These are phyloP conservation scores for Drosophila burlai DNA, from an alignment of 1,140 invertebrate genomes.

Conservation along the genomic window DNA sequence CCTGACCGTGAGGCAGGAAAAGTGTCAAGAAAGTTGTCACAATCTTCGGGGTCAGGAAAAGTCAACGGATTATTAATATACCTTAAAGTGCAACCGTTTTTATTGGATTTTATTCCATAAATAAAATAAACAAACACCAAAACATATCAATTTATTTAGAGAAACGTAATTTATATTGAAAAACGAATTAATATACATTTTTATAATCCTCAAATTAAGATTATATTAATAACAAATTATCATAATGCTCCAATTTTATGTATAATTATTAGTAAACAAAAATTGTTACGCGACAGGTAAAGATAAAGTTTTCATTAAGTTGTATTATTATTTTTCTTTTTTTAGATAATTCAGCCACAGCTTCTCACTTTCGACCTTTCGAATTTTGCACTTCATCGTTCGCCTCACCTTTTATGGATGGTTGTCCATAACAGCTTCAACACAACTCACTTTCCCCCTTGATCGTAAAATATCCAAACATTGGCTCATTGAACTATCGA, in stretches of 20 bases:
- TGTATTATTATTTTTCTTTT: not conserved
- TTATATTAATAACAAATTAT: not conserved
- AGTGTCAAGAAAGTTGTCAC: slow-evolving; percentile 26
- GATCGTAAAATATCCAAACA: slow-evolving; percentile 61
- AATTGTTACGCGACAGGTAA: not conserved
- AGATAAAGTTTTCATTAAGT: slow-evolving; percentile 7
- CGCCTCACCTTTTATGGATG: slow-evolving; percentile 50
- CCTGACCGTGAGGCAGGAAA: slow-evolving; percentile 6
- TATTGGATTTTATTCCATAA: not conserved
- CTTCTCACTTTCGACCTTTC: slow-evolving; percentile 72
- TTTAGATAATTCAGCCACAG: slow-evolving; percentile 2
- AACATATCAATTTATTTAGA: not conserved
- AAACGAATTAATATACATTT: not conserved
- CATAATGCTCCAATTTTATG: not conserved
- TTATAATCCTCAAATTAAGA: not conserved
- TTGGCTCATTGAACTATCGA: slow-evolving; percentile 80
- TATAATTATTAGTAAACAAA: too few species aligned
- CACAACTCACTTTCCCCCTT: slow-evolving; percentile 50
- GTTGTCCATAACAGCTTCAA: slow-evolving; percentile 40
- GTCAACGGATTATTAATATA: not conserved
- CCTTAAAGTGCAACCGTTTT: too few species aligned
- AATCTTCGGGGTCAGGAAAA: slow-evolving; percentile 3
- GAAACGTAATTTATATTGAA: too few species aligned
- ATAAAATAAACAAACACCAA: not conserved
- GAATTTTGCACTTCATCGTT: slow-evolving; percentile 58